Conservation (phyloP, 2,888 invertebrate species). For the Eilema griseolum region DNA sequence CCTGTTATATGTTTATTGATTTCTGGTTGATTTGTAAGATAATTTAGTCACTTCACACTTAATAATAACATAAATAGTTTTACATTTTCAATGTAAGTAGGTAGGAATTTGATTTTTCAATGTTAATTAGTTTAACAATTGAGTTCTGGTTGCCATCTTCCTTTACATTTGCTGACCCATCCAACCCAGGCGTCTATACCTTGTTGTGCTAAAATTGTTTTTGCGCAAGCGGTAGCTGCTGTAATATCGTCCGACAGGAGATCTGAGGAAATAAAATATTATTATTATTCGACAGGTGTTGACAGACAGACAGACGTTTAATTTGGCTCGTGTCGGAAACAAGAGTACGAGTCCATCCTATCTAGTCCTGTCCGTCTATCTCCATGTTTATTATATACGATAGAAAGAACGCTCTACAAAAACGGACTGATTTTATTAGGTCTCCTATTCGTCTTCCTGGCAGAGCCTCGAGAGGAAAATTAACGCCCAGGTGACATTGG, state of each 20-base stretch:
- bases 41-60: background rate
- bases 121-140: conserved; percentile 20
- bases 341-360: too few species aligned
- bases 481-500: too few species aligned
- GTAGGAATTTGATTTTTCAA: too few species aligned
- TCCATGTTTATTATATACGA: too few species aligned
- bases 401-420: too few species aligned
- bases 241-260: conserved; percentile 28
- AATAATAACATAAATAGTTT: background rate
- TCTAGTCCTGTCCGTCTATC: too few species aligned
- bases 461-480: too few species aligned
- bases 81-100: background rate
- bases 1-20: too few species aligned
- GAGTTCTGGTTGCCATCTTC: conserved; percentile 40
- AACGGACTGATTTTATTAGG: too few species aligned
- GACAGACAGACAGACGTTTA: too few species aligned
- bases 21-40: background rate
- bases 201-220: conserved; percentile 27
- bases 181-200: conserved; percentile 28
- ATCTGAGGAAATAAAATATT: conserved; percentile 22
- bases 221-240: conserved; percentile 22
- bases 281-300: background rate
- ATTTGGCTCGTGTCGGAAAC: too few species aligned
- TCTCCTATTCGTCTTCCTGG: too few species aligned
- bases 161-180: conserved; percentile 44